A percentile compares a stretch with the other conserved stretches of the same genome.
phyloP scores from a whole-genome alignment of 2,113 vertebrate species.

The Crocuta crocuta region DNA sequence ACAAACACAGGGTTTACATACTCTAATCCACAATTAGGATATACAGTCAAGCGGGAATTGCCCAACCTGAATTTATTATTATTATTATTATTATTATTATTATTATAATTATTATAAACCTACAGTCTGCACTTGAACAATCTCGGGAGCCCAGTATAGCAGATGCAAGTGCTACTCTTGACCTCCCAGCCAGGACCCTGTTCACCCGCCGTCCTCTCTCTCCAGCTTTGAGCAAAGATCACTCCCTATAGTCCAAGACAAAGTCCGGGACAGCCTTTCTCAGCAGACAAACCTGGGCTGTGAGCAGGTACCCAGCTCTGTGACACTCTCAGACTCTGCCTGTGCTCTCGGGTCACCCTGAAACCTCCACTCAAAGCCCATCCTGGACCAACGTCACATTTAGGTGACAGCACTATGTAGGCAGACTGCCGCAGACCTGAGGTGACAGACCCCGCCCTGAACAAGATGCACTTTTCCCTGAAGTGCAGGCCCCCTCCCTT shows the following conservation, averaged over 20 bases:
- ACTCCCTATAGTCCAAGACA: neutral
- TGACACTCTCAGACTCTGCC: neutral
- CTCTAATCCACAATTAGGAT: no score
- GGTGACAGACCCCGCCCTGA: neutral
- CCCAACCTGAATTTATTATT: neutral
- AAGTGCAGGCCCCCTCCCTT: neutral
- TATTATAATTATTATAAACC: neutral
- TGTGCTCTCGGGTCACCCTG: neutral
- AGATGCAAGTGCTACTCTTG: rapidly evolving
- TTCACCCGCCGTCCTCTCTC: neutral
- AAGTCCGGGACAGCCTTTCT: neutral
- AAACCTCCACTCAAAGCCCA: neutral
- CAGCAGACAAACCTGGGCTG: neutral
- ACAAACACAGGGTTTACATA: neutral
- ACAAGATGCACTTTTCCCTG: neutral
- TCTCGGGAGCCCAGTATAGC: neutral
- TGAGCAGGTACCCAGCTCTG: neutral
- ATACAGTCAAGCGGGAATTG: no score
- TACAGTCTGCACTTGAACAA: neutral
- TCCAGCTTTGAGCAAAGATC: neutral
- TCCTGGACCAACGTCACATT: no score
- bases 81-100: neutral
- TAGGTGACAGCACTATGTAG: no score
- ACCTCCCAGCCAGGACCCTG: no score
- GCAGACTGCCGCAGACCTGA: neutral